Evolutionary conservation across 2,113 vertebrate species (phyloP), one percentile per base, ranked within the genome.

Genomic region (Cyprichromis sp.): DNA sequence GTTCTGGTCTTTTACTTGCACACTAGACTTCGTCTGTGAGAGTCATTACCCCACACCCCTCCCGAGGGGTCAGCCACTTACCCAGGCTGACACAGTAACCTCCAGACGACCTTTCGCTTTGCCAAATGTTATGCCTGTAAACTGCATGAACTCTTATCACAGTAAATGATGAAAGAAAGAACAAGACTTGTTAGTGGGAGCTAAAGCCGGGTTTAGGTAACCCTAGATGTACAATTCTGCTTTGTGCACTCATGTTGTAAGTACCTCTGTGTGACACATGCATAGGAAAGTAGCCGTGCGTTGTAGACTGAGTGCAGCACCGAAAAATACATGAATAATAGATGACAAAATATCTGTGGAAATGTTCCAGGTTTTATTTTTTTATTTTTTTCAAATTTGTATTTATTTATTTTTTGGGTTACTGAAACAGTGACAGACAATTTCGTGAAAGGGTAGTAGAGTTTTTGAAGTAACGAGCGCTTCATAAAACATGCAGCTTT

Each of bases 81-180:
- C 91, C 87, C 91, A 45, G 89, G 89, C 80, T 95, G 95, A 92
- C 95, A 95, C 91, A 94, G 94, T 96, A 95, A 96, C 95, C 96
- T 93, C 88, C 86, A 90, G 81, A 87, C 86, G 94, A 96, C 95
- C 95, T 94, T 95, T 92, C 53, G 53, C 84, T 82, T 95, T 93
- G 87, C 92, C 90, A 89, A 95, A 92, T 89, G 88, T 91, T 92
- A 91, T 92, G 85, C 87, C 68, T 94, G 92, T 95, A 94, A 96
- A 96, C 89, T 92, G 87, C n/a, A 42, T 92, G 92, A 96, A 93
- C 93, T 91, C 89, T 78, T 81, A 85, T 92, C 91, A 83, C 85
- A 82, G 81, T 29, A 89, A 82, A 87, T 57, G 61, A 89, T 57
- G 9, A 83, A 68, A 24, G 45, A 91, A 47, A 82, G 40, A 88